Base-by-base conservation (phyloP, 2,888 invertebrate genomes). In the Hypomecis atomaria region DNA sequence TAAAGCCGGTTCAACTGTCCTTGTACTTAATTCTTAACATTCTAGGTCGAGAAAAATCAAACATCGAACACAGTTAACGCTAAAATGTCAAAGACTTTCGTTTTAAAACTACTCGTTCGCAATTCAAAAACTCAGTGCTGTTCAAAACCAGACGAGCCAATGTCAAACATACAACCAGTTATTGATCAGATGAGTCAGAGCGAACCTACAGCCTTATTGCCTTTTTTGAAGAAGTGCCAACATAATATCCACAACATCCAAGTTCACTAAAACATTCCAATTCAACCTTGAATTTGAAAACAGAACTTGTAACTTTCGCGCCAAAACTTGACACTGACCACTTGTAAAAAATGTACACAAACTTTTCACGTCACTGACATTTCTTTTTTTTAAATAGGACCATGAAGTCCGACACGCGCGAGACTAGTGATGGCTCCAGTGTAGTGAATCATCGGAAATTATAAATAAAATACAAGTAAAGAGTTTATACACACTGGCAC, bases 131-230 rank as follows among this genome's bases (percentile, higher is more conserved):
- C 61, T 33, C 44, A 48, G n/a, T 54, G 49, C 53, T 63, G 62
- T 66, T 70, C 50, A 49, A 66, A 66, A 62, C 62, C 60, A 65
- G 75, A 71, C 71, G 61, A 74, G 75, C 77, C 82, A 83, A 83
- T 83, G 85, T 78, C 83, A 81, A 76, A 80, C 55, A 63, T 49
- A 64, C 75, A 76, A 76, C 74, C 77, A 74, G 76, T 79, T 84
- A 84, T 86, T 78, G 86, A 88, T 86, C 79, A 73, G 77, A 78
- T 88, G 88, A 88, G 76, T 88, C 88, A 88, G 73, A 73, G 43
- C 54, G 70, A 63, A 62, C 72, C 69, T 66, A 72, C 70, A 63
- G 69, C 55, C 54, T 62, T 71, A 75, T 71, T 69, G 72, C 78
- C 79, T 75, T 78, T 75, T 72, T 71, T 70, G 70, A 71, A 70